These are phyloP conservation scores for Acanthurus leucopareius DNA, from an alignment of 2,797 vertebrate species.

Conservation along the genomic window DNA sequence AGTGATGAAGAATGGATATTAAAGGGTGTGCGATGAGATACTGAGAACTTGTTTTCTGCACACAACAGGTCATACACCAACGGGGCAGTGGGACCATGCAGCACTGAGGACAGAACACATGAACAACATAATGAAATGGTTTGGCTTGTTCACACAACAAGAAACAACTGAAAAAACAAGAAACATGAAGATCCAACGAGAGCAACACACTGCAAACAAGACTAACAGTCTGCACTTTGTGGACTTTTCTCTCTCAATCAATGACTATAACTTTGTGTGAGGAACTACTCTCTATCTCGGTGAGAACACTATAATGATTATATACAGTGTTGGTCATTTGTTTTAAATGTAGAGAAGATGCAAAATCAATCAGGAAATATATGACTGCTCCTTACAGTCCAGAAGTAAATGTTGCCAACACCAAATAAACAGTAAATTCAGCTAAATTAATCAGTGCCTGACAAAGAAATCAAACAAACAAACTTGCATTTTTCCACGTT, in stretches of 20 bases:
- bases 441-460: background rate
- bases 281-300: background rate
- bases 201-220: background rate
- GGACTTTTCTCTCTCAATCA: background rate
- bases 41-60: constrained; percentile 63
- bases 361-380: constrained; percentile 24
- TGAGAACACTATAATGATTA: constrained; percentile 1
- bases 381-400: background rate
- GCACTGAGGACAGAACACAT: constrained; percentile 70
- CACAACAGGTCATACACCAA: constrained; percentile 61
- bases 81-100: constrained; percentile 68
- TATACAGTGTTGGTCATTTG: background rate
- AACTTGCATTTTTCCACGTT: background rate
- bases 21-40: constrained; percentile 44
- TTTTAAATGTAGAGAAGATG: constrained; percentile 11
- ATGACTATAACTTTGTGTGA: constrained; percentile 3
- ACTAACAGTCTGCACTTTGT: background rate
- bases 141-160: constrained; percentile 17
- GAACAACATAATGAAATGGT: constrained; percentile 60
- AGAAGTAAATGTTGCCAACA: background rate
- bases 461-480: constrained; percentile 18
- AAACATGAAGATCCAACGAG: constrained; percentile 1
- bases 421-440: constrained; percentile 19
- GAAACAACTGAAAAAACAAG: constrained; percentile 18
- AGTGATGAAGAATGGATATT: constrained; percentile 46